phyloP scores from a whole-genome alignment of 2,113 vertebrate species.

The Nipponia nippon region DNA sequence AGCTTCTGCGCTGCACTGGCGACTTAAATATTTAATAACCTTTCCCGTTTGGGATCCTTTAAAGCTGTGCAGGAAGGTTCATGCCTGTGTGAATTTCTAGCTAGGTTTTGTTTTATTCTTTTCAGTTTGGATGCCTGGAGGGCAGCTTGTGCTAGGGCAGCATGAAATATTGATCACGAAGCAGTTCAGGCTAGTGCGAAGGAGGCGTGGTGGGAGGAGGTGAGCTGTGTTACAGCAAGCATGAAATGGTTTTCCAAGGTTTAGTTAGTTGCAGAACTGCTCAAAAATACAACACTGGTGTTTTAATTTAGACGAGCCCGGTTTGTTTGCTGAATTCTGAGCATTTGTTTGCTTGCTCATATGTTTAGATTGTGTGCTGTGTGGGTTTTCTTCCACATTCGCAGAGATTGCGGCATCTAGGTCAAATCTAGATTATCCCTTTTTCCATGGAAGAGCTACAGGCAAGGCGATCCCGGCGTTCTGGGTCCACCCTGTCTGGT shows the following conservation, averaged over 20 bases:
- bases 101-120: neutral
- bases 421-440: slow-evolving; percentile 43
- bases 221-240: neutral
- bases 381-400: neutral
- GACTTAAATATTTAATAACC: neutral
- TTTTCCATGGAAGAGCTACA: neutral
- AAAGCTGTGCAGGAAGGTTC: neutral
- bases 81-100: neutral
- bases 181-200: neutral
- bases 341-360: neutral
- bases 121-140: neutral
- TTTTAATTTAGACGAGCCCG: neutral
- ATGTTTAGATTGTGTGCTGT: neutral
- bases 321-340: neutral
- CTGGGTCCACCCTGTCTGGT: neutral
- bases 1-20: neutral
- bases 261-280: neutral
- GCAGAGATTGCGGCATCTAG: neutral
- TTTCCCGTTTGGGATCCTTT: neutral
- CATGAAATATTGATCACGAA: slow-evolving; percentile 54
- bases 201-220: neutral
- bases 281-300: neutral
- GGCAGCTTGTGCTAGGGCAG: neutral
- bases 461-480: accelerated
- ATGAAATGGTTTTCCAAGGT: neutral